Evolutionary conservation across 2,113 vertebrate genomes (phyloP).

Genomic region (Bettongia penicillata): DNA sequence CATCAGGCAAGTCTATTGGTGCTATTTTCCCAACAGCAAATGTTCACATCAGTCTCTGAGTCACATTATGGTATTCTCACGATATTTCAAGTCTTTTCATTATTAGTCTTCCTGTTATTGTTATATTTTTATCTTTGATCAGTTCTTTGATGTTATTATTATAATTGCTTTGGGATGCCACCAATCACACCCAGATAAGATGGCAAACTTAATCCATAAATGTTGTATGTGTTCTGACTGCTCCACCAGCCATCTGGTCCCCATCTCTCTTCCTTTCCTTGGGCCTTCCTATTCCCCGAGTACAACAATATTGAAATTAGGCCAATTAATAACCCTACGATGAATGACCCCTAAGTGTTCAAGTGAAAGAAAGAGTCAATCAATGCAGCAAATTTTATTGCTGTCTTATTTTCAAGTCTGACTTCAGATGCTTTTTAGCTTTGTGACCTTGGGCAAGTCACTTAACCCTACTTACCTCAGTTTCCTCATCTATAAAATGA

Average conservation of each 20-base stretch:
- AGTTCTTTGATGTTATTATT: not conserved
- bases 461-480: too few relatives aligned
- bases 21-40: not conserved
- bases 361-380: not conserved
- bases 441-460: too few relatives aligned
- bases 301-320: not conserved
- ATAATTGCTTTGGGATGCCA: not conserved
- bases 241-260: not conserved
- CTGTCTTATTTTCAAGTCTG: not conserved
- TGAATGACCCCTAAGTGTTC: not conserved
- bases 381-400: not conserved
- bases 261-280: not conserved
- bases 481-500: too few relatives aligned
- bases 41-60: not conserved
- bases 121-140: not conserved
- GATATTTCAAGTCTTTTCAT: not conserved
- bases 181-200: not conserved
- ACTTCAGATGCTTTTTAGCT: too few relatives aligned
- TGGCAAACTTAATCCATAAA: not conserved
- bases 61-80: not conserved
- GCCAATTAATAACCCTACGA: not conserved
- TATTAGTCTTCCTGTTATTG: not conserved
- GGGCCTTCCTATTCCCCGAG: not conserved
- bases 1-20: not conserved
- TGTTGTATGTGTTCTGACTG: not conserved